Evolutionary conservation across 1,140 invertebrate genomes (phyloP).

Genomic region (Magallana angulata): DNA sequence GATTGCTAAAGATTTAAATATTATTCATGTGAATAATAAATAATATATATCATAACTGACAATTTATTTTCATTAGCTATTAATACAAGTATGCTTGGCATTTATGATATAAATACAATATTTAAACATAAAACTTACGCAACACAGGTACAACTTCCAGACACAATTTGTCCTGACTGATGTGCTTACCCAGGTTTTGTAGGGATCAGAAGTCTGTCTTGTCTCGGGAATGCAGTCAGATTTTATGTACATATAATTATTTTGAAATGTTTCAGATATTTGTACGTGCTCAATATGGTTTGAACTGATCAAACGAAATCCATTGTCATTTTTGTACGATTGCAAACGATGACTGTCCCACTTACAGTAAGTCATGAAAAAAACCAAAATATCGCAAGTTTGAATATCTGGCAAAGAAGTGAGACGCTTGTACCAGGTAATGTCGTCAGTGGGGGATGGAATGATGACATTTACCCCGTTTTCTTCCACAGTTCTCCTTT

Average conservation of each 20-base stretch:
- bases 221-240: slow-evolving; percentile 22
- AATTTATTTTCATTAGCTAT: too few species aligned
- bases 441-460: not conserved
- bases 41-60: too few species aligned
- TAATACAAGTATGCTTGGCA: too few species aligned
- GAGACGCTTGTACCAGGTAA: not conserved
- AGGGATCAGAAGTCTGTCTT: not conserved
- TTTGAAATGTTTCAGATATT: not conserved
- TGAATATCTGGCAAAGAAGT: slow-evolving; percentile 23
- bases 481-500: slow-evolving; percentile 9
- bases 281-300: slow-evolving; percentile 18
- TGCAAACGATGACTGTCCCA: slow-evolving; percentile 24
- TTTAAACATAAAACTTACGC: slow-evolving; percentile 19
- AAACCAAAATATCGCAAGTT: not conserved
- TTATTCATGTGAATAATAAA: too few species aligned
- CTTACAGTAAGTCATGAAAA: slow-evolving; percentile 18
- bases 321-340: slow-evolving; percentile 40
- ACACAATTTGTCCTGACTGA: not conserved
- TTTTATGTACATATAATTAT: slow-evolving; percentile 18
- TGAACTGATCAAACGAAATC: not conserved
- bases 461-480: not conserved
- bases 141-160: slow-evolving; percentile 35
- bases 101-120: too few species aligned
- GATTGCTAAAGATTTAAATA: too few species aligned
- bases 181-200: not conserved